Conservation (phyloP, 2,113 vertebrate species). For the Siphamia tubifer region DNA sequence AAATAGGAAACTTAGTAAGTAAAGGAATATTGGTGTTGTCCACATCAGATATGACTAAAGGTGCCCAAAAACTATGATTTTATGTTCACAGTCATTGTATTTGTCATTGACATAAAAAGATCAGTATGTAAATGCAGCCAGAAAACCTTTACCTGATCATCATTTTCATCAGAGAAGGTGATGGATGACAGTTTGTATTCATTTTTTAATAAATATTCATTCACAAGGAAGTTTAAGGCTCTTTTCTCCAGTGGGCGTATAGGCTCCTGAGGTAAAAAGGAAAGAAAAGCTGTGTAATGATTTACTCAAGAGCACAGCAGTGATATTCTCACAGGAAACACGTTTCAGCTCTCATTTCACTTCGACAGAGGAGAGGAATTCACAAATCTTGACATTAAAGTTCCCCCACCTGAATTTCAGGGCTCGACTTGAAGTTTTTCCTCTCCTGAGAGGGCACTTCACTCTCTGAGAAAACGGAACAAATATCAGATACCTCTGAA, state of each 20-base stretch:
- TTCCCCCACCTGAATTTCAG: conserved; percentile 96
- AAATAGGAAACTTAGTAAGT: not conserved
- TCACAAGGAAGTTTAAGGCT: conserved; percentile 99
- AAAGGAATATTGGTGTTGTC: not conserved
- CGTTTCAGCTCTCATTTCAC: not conserved
- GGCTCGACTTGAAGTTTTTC: conserved; percentile 97
- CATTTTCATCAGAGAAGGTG: conserved; percentile 99
- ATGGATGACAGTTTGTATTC: conserved; percentile 98
- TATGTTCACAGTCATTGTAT: not conserved
- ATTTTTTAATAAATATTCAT: conserved; percentile 99
- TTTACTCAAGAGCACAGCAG: not conserved
- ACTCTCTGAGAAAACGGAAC: conserved; percentile 83
- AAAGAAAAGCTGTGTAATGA: conserved; percentile 12
- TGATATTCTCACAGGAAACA: not conserved
- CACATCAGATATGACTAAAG: not conserved
- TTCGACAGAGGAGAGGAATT: not conserved
- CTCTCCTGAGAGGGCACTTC: conserved; percentile 97
- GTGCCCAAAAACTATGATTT: not conserved
- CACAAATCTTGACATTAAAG: not conserved
- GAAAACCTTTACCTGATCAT: conserved; percentile 90
- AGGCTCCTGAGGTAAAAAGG: conserved; percentile 84
- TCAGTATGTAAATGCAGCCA: not conserved
- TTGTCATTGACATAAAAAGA: not conserved
- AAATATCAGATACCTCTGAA: conserved; percentile 36
- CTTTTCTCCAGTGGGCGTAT: conserved; percentile 98